A percentile compares a stretch with the other conserved stretches of the same genome.
Conservation (phyloP, 1,140 invertebrate species). For the Penaeus japonicus region DNA sequence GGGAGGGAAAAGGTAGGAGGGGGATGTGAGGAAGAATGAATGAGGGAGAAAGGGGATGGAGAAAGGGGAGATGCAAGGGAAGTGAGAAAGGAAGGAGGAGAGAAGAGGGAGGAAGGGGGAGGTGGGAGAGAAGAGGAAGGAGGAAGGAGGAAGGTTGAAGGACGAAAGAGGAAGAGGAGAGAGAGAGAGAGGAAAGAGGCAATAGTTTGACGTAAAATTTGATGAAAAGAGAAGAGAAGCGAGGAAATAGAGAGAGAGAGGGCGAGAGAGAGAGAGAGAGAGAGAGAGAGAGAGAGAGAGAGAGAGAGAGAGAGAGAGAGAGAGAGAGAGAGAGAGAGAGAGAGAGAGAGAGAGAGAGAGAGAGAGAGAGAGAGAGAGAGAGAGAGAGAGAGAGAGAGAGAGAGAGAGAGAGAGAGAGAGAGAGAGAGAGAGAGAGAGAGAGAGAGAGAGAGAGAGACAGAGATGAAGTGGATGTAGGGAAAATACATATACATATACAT, state of each 20-base stretch:
- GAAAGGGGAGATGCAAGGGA: background rate
- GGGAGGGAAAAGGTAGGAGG: background rate
- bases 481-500: background rate
- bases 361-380: background rate
- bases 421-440: too few species aligned
- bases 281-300: constrained; percentile 24
- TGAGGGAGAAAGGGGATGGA: background rate
- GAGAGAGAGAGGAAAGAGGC: too few species aligned
- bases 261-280: background rate
- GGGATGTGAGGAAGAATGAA: background rate
- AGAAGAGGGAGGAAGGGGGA: background rate
- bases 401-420: too few species aligned
- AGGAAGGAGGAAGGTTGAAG: background rate
- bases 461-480: too few species aligned
- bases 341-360: background rate
- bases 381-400: too few species aligned
- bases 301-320: constrained; percentile 38
- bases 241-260: background rate
- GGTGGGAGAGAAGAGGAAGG: background rate
- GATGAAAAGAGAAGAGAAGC: too few species aligned
- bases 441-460: too few species aligned
- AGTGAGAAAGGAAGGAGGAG: background rate
- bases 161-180: background rate
- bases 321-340: constrained; percentile 41
- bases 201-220: too few species aligned